Evolutionary conservation across 1,140 invertebrate species (phyloP), one percentile per base, ranked within the genome.

Genomic region (Bactericera cockerelli): DNA sequence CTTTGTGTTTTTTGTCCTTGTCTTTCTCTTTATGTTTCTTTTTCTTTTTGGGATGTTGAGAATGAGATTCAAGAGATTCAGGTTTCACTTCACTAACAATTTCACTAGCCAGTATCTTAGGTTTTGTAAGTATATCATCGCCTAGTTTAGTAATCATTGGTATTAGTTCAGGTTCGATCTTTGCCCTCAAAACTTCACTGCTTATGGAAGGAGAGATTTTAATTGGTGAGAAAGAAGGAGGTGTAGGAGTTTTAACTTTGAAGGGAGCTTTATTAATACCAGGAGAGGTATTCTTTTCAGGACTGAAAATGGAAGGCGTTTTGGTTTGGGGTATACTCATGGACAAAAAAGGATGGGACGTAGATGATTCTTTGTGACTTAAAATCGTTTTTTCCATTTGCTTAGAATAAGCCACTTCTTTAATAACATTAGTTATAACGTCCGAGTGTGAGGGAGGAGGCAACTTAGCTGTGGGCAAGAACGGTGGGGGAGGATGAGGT

Each of bases 21-120:
- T 81, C 62, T 54, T 68, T 71, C 16, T 71, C 67, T 62, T 72
- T 72, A 56, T 72, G 66, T 66, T 82, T 81, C 62, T 82, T 77
- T 65, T 81, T 81, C 26, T 75, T 78, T 66, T 82, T 83, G 61
- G 82, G 77, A 49, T 65, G 63, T 25, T 63, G 57, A 8, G 64
- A 39, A 11, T 68, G 66, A 3, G 62, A 56, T 24, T 61, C 59
- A 24, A 62, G 65, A 26, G 68, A 64, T 49, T 67, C 67, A 31
- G 61, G 61, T 65, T 67, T 67, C 11, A 63, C 56, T n/a, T 61
- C 63, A 49, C 28, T 70, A 70, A 19, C 65, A 66, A 42, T 70
- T 71, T 39, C 66, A 62, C 55, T 62, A 65, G 33, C 69, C 67
- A 24, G 59, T n/a, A 57, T 36, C 53, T 65, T 65, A 56, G 55